phyloP scores from a whole-genome alignment of 2,888 invertebrate genomes.

The Microdon myrmicae region DNA sequence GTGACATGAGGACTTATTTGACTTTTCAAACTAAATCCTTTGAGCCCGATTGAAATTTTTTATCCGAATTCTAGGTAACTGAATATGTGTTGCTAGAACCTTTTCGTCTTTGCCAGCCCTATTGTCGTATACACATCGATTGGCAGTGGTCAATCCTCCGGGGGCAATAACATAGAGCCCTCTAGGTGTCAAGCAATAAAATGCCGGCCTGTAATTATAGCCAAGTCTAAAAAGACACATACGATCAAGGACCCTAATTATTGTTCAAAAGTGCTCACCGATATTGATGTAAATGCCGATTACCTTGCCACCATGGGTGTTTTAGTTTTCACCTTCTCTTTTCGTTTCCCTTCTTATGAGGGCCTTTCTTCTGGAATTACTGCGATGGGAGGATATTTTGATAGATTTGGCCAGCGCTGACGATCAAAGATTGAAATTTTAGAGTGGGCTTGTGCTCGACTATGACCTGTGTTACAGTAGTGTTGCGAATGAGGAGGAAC shows the following conservation, averaged over 20 bases:
- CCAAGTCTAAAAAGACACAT: conserved; percentile 67
- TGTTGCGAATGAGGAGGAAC: conserved; percentile 22
- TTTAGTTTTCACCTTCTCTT: conserved; percentile 8
- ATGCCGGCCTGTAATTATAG: conserved; percentile 68
- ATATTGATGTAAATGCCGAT: conserved; percentile 58
- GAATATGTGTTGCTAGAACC: too few relatives aligned
- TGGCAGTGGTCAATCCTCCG: conserved; percentile 36
- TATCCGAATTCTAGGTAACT: too few relatives aligned
- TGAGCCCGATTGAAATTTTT: too few relatives aligned
- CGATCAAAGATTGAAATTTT: conserved; percentile 64
- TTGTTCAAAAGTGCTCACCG: conserved; percentile 57
- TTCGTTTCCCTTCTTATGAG: conserved; percentile 5
- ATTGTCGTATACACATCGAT: conserved; percentile 28
- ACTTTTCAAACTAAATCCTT: too few relatives aligned
- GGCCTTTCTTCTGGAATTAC: conserved; percentile 50
- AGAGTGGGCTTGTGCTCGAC: conserved; percentile 46
- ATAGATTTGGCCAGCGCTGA: conserved; percentile 67
- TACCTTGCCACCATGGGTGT: conserved; percentile 47
- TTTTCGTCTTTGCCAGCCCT: conserved; percentile 38
- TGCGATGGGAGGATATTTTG: conserved; percentile 63
- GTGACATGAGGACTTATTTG: too few relatives aligned
- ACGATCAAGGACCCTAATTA: conserved; percentile 67
- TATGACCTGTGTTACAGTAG: conserved; percentile 27
- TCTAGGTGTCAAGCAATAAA: conserved; percentile 68
- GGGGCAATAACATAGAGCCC: conserved; percentile 57